Percentiles rank a stretch among this genome's conserved stretches.
phyloP scores from a whole-genome alignment of 2,113 vertebrate species.

The Microtus oregoni region DNA sequence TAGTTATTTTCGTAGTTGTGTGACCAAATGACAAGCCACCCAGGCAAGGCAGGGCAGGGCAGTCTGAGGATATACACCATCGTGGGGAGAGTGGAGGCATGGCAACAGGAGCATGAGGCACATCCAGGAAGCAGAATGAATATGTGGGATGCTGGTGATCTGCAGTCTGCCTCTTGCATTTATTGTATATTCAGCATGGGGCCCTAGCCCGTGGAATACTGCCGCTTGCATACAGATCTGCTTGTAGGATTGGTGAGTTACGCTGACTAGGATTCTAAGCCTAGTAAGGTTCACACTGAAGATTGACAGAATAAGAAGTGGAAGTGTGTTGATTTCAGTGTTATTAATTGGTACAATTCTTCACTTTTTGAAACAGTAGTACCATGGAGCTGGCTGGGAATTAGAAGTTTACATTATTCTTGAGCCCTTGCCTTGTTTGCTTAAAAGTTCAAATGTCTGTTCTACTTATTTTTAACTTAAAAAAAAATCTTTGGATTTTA shows the following conservation, averaged over 20 bases:
- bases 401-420: neutral
- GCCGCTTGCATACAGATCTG: neutral
- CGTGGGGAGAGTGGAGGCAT: too few species aligned
- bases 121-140: neutral
- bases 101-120: neutral
- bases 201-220: too few species aligned
- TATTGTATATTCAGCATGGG: neutral
- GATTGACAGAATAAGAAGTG: neutral
- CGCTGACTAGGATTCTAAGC: too few species aligned
- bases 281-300: neutral
- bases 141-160: neutral
- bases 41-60: neutral
- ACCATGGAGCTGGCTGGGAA: neutral
- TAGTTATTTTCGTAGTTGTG: neutral
- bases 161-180: neutral
- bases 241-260: neutral
- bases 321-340: neutral
- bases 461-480: slow-evolving; percentile 7
- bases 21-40: neutral
- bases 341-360: slow-evolving; percentile 30
- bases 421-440: slow-evolving; percentile 8
- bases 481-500: neutral
- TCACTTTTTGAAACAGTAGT: slow-evolving; percentile 1
- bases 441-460: slow-evolving; percentile 21
- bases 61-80: neutral